Conservation (phyloP, 2,888 invertebrate genomes). For the Sycophila texana region DNA sequence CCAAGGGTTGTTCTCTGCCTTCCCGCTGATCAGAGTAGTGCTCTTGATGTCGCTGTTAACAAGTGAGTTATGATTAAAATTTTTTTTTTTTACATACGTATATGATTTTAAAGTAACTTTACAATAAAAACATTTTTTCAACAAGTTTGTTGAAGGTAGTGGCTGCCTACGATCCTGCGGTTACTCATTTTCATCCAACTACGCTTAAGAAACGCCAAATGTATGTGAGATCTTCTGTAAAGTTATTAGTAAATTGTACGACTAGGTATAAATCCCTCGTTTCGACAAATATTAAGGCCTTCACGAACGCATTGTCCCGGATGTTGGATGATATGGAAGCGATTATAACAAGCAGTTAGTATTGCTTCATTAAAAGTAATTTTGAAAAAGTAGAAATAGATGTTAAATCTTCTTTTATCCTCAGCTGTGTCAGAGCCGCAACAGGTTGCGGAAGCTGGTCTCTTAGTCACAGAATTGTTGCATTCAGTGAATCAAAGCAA, state of each 20-base stretch:
- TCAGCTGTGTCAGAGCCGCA: conserved; percentile 73
- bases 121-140: conserved; percentile 42
- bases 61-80: conserved; percentile 74
- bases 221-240: conserved; percentile 80
- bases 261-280: conserved; percentile 77
- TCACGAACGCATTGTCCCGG: conserved; percentile 76
- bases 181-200: conserved; percentile 75
- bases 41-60: conserved; percentile 79
- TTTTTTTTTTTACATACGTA: not conserved
- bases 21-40: conserved; percentile 74
- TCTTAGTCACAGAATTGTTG: conserved; percentile 77
- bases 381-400: not conserved
- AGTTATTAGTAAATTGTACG: conserved; percentile 78
- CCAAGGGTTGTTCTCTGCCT: conserved; percentile 80
- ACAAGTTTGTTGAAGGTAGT: conserved; percentile 80
- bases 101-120: not conserved
- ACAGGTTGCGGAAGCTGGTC: conserved; percentile 76
- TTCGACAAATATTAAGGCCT: conserved; percentile 76
- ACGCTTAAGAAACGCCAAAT: conserved; percentile 79
- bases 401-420: not conserved
- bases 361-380: not conserved
- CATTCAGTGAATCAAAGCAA: conserved; percentile 74
- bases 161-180: conserved; percentile 78
- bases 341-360: conserved; percentile 74
- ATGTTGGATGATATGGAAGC: conserved; percentile 78